phyloP scores from a whole-genome alignment of 23 tunicate genomes.

The Diplosoma virens region DNA sequence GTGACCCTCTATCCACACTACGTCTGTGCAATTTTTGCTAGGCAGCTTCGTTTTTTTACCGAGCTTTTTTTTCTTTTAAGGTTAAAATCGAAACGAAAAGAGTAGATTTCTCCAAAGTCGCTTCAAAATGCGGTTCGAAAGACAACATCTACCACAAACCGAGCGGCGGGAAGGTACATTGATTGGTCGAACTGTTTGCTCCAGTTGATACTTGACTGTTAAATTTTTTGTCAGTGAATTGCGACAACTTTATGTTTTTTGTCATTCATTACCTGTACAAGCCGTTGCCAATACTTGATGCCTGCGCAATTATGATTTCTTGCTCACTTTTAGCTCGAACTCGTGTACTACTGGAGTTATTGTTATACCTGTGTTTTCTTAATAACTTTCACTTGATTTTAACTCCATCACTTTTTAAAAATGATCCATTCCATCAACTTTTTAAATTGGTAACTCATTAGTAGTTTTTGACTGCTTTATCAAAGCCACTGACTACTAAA shows the following conservation, averaged over 20 bases:
- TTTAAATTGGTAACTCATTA: too few relatives aligned
- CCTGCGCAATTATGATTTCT: too few relatives aligned
- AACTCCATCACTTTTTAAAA: too few relatives aligned
- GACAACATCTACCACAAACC: slow-evolving; percentile 56
- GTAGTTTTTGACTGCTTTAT: too few relatives aligned
- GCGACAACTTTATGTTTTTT: neutral
- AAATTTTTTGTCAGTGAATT: neutral
- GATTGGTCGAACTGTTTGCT: neutral
- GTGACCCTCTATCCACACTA: neutral
- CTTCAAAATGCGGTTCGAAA: slow-evolving; percentile 49
- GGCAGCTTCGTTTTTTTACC: neutral
- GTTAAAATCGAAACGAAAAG: neutral
- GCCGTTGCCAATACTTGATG: too few relatives aligned
- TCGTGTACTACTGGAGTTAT: too few relatives aligned
- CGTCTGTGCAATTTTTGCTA: neutral
- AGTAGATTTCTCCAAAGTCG: neutral
- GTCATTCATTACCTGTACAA: too few relatives aligned
- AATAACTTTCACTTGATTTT: too few relatives aligned
- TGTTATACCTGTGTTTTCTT: too few relatives aligned
- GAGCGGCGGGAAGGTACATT: slow-evolving; percentile 55
- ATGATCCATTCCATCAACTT: too few relatives aligned
- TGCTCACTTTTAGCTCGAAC: too few relatives aligned
- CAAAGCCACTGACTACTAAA: too few relatives aligned
- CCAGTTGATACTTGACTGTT: neutral
- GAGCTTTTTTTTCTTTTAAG: neutral